Conservation (phyloP, 2,113 vertebrate genomes). For the Dasyurus viverrinus region DNA sequence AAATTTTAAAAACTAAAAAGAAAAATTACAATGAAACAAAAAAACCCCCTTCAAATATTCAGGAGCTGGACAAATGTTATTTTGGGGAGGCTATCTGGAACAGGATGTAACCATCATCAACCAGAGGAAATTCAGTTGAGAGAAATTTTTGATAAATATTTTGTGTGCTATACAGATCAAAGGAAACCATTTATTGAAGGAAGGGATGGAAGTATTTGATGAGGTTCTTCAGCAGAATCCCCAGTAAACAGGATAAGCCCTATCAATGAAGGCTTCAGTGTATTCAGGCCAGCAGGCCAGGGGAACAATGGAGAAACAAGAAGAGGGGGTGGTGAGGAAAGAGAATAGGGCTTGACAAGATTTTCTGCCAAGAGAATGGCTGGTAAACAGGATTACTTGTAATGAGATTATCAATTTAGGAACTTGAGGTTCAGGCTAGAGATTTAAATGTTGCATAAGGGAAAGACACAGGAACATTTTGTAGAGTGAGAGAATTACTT, state of each 20-base stretch:
- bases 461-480: constrained; percentile 12
- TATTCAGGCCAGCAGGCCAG: constrained; percentile 41
- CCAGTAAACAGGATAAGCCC: constrained; percentile 73
- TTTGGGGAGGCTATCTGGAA: constrained; percentile 71
- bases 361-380: constrained; percentile 73
- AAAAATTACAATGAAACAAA: neutral
- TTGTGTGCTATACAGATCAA: constrained; percentile 70
- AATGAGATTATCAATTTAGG: constrained; percentile 81
- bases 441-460: constrained; percentile 14
- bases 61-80: constrained; percentile 65
- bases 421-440: constrained; percentile 21
- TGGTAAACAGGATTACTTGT: constrained; percentile 82
- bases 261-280: constrained; percentile 47
- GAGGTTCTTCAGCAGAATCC: constrained; percentile 64
- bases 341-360: constrained; percentile 55
- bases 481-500: constrained; percentile 33
- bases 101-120: constrained; percentile 69
- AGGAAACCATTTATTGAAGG: constrained; percentile 74
- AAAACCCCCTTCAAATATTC: constrained; percentile 64
- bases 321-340: constrained; percentile 68
- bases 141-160: constrained; percentile 66
- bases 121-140: constrained; percentile 65
- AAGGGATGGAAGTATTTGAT: constrained; percentile 69
- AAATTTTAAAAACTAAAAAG: neutral
- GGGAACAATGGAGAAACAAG: constrained; percentile 70